phyloP scores from a whole-genome alignment of 2,888 invertebrate species.

The Conchocele bisecta region DNA sequence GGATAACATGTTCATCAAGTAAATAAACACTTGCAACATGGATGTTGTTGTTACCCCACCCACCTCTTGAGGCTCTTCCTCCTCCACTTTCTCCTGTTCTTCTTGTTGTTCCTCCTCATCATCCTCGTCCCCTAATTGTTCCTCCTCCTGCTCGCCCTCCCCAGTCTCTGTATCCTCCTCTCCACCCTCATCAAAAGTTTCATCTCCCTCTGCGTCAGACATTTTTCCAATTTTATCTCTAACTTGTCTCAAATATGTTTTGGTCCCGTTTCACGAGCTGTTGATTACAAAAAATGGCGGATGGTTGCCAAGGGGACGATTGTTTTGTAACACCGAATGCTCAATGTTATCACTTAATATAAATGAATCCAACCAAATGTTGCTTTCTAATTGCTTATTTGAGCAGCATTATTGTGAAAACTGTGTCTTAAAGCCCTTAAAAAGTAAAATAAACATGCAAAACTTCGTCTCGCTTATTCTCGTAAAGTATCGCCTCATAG shows the following conservation, averaged over 20 bases:
- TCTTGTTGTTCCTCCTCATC: constrained; percentile 66
- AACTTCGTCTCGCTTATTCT: too few relatives aligned
- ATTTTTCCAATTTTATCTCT: constrained; percentile 38
- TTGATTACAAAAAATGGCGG: constrained; percentile 72
- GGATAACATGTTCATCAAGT: too few relatives aligned
- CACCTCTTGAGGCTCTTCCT: constrained; percentile 64
- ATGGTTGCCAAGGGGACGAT: constrained; percentile 65
- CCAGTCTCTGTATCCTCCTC: constrained; percentile 62
- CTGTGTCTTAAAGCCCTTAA: too few relatives aligned
- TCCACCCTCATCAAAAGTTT: constrained; percentile 51
- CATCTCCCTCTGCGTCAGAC: constrained; percentile 64
- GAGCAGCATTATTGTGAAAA: too few relatives aligned
- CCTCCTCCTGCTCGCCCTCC: constrained; percentile 62
- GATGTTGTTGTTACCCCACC: constrained; percentile 60
- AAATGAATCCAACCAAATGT: too few relatives aligned
- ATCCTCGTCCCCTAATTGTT: constrained; percentile 63
- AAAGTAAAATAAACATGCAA: too few relatives aligned
- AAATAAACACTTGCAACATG: too few relatives aligned
- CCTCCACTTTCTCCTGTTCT: constrained; percentile 59
- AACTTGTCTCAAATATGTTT: not conserved
- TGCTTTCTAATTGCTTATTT: too few relatives aligned
- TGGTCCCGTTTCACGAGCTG: constrained; percentile 40
- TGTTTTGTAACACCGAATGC: too few relatives aligned
- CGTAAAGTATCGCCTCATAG: too few relatives aligned
- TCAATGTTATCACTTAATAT: too few relatives aligned